Evolutionary conservation across 1,140 invertebrate genomes (phyloP).

Genomic region (Lysiphlebus fabarum): DNA sequence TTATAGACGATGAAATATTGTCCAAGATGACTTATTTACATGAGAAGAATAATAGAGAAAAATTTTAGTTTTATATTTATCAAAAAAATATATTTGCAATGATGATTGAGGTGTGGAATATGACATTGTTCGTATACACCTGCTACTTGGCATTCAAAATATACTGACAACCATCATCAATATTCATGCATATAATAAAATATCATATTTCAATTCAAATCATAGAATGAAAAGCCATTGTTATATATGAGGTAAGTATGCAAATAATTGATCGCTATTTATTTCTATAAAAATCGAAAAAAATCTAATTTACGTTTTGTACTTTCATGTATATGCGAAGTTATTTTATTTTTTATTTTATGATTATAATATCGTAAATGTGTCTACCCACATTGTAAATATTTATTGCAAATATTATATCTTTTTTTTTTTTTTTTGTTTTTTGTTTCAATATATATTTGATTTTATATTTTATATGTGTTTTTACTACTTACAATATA

Average conservation of each 20-base stretch:
- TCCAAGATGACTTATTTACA: neutral
- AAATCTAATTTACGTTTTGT: neutral
- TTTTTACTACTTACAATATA: no score
- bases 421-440: no score
- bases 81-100: neutral
- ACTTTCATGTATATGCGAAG: no score
- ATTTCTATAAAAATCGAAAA: neutral
- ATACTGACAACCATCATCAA: neutral
- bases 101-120: neutral
- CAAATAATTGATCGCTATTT: constrained; percentile 1
- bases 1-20: no score
- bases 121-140: constrained; percentile 12
- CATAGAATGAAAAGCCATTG: no score
- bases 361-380: neutral
- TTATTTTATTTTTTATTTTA: neutral
- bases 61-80: neutral
- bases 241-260: no score
- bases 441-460: no score
- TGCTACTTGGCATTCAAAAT: constrained; percentile 13
- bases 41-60: neutral
- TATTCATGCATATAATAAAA: neutral
- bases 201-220: no score
- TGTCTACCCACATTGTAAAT: neutral
- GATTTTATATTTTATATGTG: no score
- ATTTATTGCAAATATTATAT: no score